These are phyloP conservation scores for Trachymyrmex cornetzi DNA, from an alignment of 1,140 invertebrate species.

Conservation along the genomic window DNA sequence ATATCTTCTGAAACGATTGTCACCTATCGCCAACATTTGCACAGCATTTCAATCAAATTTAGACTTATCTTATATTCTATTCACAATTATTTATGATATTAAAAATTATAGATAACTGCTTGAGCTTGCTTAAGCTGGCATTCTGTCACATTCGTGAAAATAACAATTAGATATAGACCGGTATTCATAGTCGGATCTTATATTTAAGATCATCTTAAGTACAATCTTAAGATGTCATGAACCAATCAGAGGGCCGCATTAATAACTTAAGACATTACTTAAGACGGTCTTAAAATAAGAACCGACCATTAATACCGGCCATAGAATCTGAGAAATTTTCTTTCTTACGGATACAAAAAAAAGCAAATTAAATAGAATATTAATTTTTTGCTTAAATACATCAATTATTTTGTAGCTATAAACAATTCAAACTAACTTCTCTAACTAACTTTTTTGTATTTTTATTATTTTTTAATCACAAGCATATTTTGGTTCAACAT, in stretches of 20 bases:
- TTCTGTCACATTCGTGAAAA: neutral
- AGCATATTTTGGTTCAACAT: neutral
- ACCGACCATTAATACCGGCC: too few species aligned
- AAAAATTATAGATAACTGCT: neutral
- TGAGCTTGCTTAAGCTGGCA: neutral
- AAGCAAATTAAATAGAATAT: neutral
- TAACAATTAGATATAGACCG: neutral
- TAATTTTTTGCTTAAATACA: neutral
- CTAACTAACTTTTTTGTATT: neutral
- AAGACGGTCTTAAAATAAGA: too few species aligned
- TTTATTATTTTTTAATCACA: neutral
- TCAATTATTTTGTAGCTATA: neutral
- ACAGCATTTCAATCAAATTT: neutral
- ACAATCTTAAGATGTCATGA: too few species aligned
- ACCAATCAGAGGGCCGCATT: too few species aligned
- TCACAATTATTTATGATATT: neutral
- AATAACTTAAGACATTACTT: too few species aligned
- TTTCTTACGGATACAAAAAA: neutral
- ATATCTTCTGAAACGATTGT: conserved; percentile 29
- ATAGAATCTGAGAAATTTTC: neutral
- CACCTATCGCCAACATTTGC: neutral
- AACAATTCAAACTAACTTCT: neutral
- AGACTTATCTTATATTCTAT: neutral
- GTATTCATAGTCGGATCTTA: too few species aligned
- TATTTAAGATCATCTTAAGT: too few species aligned